Evolutionary conservation across 1,140 invertebrate genomes (phyloP), one percentile per base, ranked within the genome.

Genomic region (Magallana angulata): DNA sequence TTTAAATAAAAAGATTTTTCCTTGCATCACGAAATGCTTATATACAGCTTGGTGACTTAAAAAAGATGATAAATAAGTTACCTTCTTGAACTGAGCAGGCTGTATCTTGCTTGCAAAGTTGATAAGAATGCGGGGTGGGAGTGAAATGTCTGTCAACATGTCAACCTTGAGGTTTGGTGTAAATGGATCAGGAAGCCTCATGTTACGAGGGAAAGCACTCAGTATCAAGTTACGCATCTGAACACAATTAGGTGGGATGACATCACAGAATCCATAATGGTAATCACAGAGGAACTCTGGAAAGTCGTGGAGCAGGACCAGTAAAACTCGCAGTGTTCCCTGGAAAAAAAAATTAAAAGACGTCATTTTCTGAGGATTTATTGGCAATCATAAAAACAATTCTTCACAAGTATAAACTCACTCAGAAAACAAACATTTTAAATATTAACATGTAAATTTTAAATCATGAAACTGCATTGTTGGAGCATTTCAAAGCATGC

Each of bases 221-320:
- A 99, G 95, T 82, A 99, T 99, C 9, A 99, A 95, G 94, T 99
- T 99, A 62, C 99, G 96, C 98, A 99, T 99, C 95, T 99, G 99
- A 91, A 99, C 99, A 94, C 99, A 99, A 94, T 99, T 99, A 0
- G 98, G 97, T 89, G 99, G 99, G 92, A 99, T 99, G 68, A 98
- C 98, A 95, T 99, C 99, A 94, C 99, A 99, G 95, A 99, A 99
- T n/a, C 98, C 97, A 93, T 99, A 99, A 94, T 99, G 98, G 94
- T 99, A 99, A 93, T 99, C 99, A 94, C 98, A 99, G 36, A 99
- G 96, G 93, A 99, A 99, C 94, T 99, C 99, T 0, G 99, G 99
- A 94, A 99, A 99, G 95, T 99, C 99, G 93, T 99, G 99, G 2
- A 99, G 96, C 14, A 99, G 95, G 0, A 99, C 98, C 14, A 99